These are phyloP conservation scores for Loxodonta africana DNA, from an alignment of 2,113 vertebrate genomes.

Conservation along the genomic window DNA sequence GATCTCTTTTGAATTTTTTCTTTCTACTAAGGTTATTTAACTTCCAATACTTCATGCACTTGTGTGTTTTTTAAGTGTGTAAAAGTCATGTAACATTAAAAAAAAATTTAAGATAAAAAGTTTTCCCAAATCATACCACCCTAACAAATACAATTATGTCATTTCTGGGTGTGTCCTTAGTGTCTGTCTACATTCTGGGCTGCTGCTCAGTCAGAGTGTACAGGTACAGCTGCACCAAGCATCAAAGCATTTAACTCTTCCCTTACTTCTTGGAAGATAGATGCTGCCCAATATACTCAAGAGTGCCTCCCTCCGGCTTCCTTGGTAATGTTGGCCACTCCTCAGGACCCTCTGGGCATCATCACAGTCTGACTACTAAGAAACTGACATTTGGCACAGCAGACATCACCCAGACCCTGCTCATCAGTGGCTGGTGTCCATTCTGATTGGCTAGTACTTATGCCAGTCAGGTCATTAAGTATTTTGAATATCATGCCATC, in stretches of 20 bases:
- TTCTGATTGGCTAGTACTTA: background rate
- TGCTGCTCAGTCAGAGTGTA: background rate
- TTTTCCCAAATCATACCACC: conserved; percentile 2
- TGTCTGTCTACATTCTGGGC: background rate
- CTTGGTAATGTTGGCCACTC: background rate
- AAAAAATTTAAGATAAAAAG: conserved; percentile 51
- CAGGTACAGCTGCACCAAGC: background rate
- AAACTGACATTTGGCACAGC: background rate
- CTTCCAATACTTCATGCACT: background rate
- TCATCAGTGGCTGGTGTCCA: background rate
- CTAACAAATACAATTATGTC: conserved; percentile 3
- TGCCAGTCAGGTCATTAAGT: background rate
- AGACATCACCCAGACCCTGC: background rate
- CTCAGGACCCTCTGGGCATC: background rate
- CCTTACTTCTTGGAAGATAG: background rate
- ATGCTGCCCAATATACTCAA: background rate
- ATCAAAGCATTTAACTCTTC: conserved; percentile 29
- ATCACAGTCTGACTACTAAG: background rate
- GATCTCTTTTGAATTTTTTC: conserved; percentile 38
- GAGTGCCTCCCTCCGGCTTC: background rate
- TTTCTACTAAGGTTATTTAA: background rate
- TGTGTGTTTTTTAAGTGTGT: conserved; percentile 28
- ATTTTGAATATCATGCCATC: background rate
- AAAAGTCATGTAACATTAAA: conserved; percentile 38
- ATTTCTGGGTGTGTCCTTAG: background rate